Base-by-base conservation (phyloP, 1,140 invertebrate genomes). In the Drosophila sechellia region DNA sequence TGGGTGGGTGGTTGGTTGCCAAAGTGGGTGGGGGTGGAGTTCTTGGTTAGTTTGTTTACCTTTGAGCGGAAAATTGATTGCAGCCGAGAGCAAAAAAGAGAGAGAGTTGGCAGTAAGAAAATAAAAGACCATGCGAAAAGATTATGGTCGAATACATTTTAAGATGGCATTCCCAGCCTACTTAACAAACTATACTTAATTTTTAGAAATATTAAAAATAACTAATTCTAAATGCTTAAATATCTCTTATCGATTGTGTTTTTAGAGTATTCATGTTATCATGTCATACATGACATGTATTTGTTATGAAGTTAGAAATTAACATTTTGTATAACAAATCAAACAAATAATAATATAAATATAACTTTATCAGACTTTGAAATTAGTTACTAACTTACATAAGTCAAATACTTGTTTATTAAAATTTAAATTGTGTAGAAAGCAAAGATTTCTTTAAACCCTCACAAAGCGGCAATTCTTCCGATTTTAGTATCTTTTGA, bases 11-110 rank as follows among this genome's bases (percentile, higher is more conserved):
- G 34, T 20, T 2, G 12, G 42, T 59, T 61, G 20, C 20, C 20
- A 42, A 58, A 34, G 15, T 34, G 37, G 31, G 39, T 3, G 55
- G 22, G 42, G 58, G 49, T 37, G 13, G 13, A 20, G 40, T 55
- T 46, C 31, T 46, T 27, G 27, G 54, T 45, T 45, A 54, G 74
- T 81, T 81, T 81, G 79, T 81, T 81, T 81, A 81, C 79, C 59
- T 74, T 74, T 40, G 78, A 80, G 78, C 50, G 52, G 25, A 57
- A 43, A 39, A 50, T 74, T 74, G 56, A 57, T 56, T 58, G 20
- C 5, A 34, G 27, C 12, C 13, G 39, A 46, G 66, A 71, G 65
- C 37, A 8, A 22, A 15, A 34, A 37, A 31, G 1, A n/a, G 31
- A 25, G 27, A 55, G 15, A 10, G 37, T 39, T 39, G 22, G 10